Base-by-base conservation (phyloP, 2,797 vertebrate species). In the Chrosomus eos region DNA sequence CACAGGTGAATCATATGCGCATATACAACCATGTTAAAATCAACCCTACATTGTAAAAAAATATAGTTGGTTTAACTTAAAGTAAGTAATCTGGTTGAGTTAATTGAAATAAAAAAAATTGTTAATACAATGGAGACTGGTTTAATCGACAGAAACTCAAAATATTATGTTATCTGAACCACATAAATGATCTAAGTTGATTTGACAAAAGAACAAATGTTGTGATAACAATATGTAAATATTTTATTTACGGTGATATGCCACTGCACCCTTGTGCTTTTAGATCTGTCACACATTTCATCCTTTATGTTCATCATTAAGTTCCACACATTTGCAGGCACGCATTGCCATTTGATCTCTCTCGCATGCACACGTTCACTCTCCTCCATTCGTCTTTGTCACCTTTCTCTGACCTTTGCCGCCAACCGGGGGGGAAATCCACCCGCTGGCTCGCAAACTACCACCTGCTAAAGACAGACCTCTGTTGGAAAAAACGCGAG, bases 361-460 rank as follows among this genome's bases (percentile, higher is more conserved):
- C 66, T 38, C 26, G 21, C 81, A 67, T 72, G 21, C 7, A 31
- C 51, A 51, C 18, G 13, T 55, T 68, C 78, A 38, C 73, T 48
- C 75, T 77, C 58, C 48, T 73, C 23, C 26, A 70, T 71, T 43
- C 26, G 33, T 85, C 71, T 81, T 64, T 53, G 36, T 77, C 74
- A 67, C 86, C 80, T 51, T 80, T 80, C 31, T 43, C 51, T 76
- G 51, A 76, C 53, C 76, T 81, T 76, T 86, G 53, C 31, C 67
- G 13, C 26, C 40, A 53, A 71, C 43, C 18, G 70, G 76, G 6
- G 26, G 77, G 66, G 36, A 73, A 40, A 71, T 74, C 62, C 73
- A 84, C 85, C 77, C 72, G 71, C 79, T 67, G 68, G 55, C 53
- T 77, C 28, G 7, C 81, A 55, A n/a, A 84, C 79, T 23, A 82